phyloP scores from a whole-genome alignment of 2,797 vertebrate species.

The Rhynchotus rufescens region DNA sequence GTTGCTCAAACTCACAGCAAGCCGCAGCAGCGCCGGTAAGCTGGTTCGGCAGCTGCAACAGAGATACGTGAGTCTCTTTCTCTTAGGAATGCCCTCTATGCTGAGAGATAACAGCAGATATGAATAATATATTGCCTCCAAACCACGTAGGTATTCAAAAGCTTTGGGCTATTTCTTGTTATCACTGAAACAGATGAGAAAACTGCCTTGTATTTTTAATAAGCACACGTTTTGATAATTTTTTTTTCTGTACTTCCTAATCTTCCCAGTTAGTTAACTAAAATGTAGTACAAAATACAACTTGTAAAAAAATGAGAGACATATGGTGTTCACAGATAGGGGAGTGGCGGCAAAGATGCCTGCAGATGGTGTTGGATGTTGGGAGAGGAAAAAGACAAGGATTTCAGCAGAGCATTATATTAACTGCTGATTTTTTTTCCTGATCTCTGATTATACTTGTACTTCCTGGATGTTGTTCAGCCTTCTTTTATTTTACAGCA shows the following conservation, averaged over 20 bases:
- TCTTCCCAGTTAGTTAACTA: not conserved
- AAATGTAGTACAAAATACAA: not conserved
- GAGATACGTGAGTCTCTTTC: not conserved
- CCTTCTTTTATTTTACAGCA: not conserved
- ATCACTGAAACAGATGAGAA: not conserved
- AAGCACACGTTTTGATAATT: not conserved
- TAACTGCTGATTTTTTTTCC: not conserved
- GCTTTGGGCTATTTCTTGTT: not conserved
- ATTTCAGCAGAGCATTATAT: not conserved
- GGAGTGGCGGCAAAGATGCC: not conserved
- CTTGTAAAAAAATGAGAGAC: not conserved
- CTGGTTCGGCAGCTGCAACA: not conserved
- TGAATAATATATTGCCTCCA: not conserved
- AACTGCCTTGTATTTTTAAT: not conserved
- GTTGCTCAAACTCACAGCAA: not conserved
- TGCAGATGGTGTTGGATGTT: not conserved
- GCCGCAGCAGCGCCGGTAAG: not conserved
- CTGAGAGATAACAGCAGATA: not conserved
- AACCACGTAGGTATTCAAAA: not conserved
- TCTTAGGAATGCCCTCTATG: not conserved
- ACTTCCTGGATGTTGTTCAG: not conserved
- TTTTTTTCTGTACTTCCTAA: not conserved
- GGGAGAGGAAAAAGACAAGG: not conserved
- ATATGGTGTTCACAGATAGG: not conserved
- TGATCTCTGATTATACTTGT: not conserved